Evolutionary conservation across 1,140 invertebrate species (phyloP), one percentile per base, ranked within the genome.

Genomic region (Drosophila melanogaster): DNA sequence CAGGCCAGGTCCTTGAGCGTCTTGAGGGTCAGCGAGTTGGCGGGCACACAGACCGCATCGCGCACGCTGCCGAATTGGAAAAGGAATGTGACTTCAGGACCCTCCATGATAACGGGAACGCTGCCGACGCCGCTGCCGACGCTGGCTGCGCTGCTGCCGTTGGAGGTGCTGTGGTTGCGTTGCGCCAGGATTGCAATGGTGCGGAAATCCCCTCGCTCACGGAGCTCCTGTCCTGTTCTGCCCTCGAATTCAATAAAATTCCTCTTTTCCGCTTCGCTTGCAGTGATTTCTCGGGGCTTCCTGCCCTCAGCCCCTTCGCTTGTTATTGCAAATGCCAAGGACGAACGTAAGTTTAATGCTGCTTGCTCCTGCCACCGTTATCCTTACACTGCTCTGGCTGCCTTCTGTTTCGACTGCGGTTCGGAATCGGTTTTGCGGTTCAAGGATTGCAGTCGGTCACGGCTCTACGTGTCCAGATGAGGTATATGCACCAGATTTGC

Each of bases 21-120:
- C 92, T 97, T 97, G 47, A 99, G 94, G 76, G 97, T 98, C 69
- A 99, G 93, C 50, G 95, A 94, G 76, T 95, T 94, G 62, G 94
- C 93, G 55, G 98, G 96, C 46, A 97, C 95, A 33, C 96, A 96
- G 26, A 98, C 95, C 61, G 96, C 96, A 94, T 99, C 98, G 85
- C 97, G 94, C 65, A 96, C 94, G 90, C 99, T 95, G 79, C 98
- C 98, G 93, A 98, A 96, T 94, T 99, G 98, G 93, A 99, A 98
- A 85, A 97, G 94, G 93, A 99, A 99, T 79, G 96, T 97, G 77
- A 98, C 94, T 92, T 97, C 96, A 72, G 94, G 93, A 90, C 95
- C 95, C 91, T 96, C 95, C 95, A 95, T 95, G 59, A 77, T 91
- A 67, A 91, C 79, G 50, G 90, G 85, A 33, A 90, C 90, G 65